Evolutionary conservation across 2,113 vertebrate species (phyloP).

Genomic region (Cyrtonyx montezumae): DNA sequence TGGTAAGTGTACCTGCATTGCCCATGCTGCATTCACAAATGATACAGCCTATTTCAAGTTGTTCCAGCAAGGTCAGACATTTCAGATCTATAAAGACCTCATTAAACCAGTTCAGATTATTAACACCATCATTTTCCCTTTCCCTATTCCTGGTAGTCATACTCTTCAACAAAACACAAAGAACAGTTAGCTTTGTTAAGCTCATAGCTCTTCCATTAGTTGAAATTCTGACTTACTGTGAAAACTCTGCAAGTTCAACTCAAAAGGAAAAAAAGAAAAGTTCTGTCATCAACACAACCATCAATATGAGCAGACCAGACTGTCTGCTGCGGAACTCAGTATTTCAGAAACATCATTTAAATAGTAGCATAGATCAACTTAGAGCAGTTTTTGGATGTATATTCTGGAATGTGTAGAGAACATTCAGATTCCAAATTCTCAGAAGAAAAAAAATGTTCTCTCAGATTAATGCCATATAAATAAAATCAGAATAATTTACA

Average conservation of each 20-base stretch:
- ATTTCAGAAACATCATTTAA: neutral
- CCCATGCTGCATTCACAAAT: neutral
- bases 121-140: neutral
- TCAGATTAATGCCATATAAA: neutral
- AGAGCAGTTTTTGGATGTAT: neutral
- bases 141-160: neutral
- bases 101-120: neutral
- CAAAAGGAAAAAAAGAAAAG: neutral
- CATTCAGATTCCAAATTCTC: neutral
- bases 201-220: neutral
- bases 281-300: rapidly evolving
- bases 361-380: neutral
- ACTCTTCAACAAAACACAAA: neutral
- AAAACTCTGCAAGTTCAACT: neutral
- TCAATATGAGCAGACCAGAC: neutral
- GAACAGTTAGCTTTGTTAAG: neutral
- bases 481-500: neutral
- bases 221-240: neutral
- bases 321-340: neutral
- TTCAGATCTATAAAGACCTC: neutral
- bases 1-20: neutral
- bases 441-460: neutral
- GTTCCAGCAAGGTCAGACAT: neutral
- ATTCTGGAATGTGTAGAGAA: neutral
- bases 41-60: neutral